phyloP scores from a whole-genome alignment of 2,113 vertebrate species.

The Platycercus adscitus region DNA sequence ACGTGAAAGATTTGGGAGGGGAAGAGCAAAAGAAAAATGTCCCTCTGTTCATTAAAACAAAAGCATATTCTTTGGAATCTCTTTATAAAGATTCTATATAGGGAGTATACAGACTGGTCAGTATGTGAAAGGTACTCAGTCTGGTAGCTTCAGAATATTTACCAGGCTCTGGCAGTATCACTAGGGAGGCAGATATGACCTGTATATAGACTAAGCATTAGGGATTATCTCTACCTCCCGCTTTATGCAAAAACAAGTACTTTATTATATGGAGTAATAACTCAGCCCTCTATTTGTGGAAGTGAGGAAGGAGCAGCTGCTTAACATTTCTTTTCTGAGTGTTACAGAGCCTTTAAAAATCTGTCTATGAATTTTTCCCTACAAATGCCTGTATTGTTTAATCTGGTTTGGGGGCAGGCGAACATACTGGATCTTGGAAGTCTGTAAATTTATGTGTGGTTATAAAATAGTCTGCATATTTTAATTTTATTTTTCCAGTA shows the following conservation, averaged over 20 bases:
- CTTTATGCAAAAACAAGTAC: conserved; percentile 29
- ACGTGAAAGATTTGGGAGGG: neutral
- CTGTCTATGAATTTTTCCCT: neutral
- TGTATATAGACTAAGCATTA: neutral
- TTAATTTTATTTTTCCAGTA: conserved; percentile 31
- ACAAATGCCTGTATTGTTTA: conserved; percentile 43
- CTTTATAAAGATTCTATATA: neutral
- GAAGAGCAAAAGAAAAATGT: neutral
- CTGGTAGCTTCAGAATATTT: neutral
- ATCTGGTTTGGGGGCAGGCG: neutral
- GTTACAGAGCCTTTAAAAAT: conserved; percentile 23
- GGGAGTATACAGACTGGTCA: neutral
- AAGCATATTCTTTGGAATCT: conserved; percentile 15
- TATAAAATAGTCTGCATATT: conserved; percentile 44
- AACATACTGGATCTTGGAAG: neutral
- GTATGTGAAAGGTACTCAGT: neutral
- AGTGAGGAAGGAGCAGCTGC: neutral
- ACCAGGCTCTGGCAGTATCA: neutral
- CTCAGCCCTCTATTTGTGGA: neutral
- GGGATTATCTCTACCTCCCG: conserved; percentile 38
- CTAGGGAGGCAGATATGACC: neutral
- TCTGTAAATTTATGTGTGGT: neutral
- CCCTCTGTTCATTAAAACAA: conserved; percentile 7
- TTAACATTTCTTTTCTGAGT: conserved; percentile 5
- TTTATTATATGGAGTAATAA: conserved; percentile 19